A percentile compares a stretch with the other conserved stretches of the same genome.
phyloP scores from a whole-genome alignment of 2,113 vertebrate genomes.

The Agapornis roseicollis region DNA sequence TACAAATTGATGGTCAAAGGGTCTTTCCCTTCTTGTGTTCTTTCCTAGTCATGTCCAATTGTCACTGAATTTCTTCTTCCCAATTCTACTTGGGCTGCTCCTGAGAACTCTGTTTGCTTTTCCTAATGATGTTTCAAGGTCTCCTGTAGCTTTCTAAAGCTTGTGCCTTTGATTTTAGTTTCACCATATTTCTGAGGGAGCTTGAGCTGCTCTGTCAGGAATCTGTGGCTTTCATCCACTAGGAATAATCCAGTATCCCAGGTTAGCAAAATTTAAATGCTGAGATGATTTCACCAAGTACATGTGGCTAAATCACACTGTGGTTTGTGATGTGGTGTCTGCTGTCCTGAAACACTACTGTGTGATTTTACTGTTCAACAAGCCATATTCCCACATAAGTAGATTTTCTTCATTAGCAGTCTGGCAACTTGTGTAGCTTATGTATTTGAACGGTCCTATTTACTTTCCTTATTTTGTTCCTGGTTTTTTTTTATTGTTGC shows the following conservation, averaged over 20 bases:
- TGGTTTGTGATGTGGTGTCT: background rate
- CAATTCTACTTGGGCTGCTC: accelerated
- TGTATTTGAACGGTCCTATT: background rate
- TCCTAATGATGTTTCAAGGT: background rate
- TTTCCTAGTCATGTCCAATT: background rate
- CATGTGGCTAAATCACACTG: accelerated
- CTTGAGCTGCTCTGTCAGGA: background rate
- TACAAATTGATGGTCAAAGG: accelerated
- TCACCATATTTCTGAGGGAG: background rate
- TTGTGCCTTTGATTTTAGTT: background rate
- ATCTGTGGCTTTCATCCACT: background rate
- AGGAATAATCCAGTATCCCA: background rate
- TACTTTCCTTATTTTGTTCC: background rate
- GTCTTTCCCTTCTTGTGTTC: background rate
- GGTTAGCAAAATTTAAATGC: background rate
- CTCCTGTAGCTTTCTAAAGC: background rate
- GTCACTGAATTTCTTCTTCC: background rate
- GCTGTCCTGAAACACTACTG: background rate
- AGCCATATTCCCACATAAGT: background rate
- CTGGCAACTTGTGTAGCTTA: background rate
- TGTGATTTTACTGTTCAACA: background rate
- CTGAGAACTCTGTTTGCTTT: background rate
- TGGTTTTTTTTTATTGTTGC: background rate
- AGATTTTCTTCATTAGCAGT: background rate
- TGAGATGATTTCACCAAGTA: background rate